These are phyloP conservation scores for Ellobium chinense DNA, from an alignment of 2,888 invertebrate species.

Conservation along the genomic window DNA sequence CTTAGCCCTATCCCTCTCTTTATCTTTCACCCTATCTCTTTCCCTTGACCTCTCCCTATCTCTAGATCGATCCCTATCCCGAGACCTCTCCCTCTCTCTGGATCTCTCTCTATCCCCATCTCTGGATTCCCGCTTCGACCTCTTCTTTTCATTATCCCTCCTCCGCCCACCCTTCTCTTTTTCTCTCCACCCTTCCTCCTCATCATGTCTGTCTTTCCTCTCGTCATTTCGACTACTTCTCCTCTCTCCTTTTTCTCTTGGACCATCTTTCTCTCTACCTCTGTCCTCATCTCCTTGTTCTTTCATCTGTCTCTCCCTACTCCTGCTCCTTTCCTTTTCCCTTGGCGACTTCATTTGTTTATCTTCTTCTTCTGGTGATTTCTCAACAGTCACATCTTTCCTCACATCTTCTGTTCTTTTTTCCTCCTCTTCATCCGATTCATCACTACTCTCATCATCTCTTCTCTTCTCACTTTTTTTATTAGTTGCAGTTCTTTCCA, in stretches of 20 bases:
- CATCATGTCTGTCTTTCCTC: too few relatives aligned
- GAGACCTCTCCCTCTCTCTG: conserved; percentile 36
- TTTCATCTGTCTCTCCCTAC: conserved; percentile 5
- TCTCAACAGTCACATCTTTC: not conserved
- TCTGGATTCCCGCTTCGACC: conserved; percentile 14
- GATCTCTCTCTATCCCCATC: conserved; percentile 41
- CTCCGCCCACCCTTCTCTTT: not conserved
- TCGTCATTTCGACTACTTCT: too few relatives aligned
- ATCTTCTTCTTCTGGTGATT: not conserved
- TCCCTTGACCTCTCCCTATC: conserved; percentile 5
- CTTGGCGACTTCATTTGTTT: not conserved
- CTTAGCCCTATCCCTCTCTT: conserved; percentile 36
- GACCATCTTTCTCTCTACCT: conserved; percentile 1
- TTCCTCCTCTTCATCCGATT: conserved; percentile 37
- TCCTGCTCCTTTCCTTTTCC: conserved; percentile 5
- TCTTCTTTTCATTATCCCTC: conserved; percentile 40
- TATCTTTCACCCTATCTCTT: too few relatives aligned
- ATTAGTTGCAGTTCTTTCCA: not conserved
- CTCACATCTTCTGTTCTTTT: conserved; percentile 9
- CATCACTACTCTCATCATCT: conserved; percentile 20
- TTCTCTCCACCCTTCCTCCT: not conserved
- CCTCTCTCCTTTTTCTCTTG: conserved; percentile 20
- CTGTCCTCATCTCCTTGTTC: not conserved
- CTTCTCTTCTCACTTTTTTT: conserved; percentile 1
- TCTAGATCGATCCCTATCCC: too few relatives aligned